Evolutionary conservation across 2,797 vertebrate species (phyloP).

Genomic region (Florisuga fusca): DNA sequence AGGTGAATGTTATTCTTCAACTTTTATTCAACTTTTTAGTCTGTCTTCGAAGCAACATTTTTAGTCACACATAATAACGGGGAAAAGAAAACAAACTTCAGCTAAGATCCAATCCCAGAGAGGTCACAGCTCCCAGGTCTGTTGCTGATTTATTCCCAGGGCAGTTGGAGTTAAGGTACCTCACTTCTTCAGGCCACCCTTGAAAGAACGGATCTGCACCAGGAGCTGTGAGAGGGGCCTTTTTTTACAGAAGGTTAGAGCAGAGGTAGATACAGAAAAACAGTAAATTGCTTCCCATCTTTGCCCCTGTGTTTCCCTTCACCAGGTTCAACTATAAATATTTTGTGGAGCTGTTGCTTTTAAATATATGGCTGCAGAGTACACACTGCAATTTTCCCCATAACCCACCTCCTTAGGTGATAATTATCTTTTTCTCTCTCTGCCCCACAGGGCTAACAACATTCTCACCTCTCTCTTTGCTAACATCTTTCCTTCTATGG

Average conservation of each 20-base stretch:
- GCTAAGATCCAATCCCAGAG: background rate
- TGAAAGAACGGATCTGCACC: background rate
- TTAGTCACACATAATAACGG: background rate
- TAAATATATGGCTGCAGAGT: background rate
- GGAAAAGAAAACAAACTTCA: background rate
- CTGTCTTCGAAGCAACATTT: background rate
- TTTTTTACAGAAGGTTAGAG: background rate
- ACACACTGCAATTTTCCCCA: background rate
- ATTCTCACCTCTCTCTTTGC: background rate
- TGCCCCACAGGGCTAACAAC: background rate
- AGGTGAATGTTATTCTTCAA: background rate
- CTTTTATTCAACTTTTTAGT: constrained; percentile 29
- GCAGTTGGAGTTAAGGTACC: background rate
- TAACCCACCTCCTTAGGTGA: background rate
- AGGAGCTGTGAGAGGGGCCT: background rate
- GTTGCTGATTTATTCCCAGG: background rate
- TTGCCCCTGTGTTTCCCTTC: background rate
- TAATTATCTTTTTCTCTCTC: background rate
- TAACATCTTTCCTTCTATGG: background rate
- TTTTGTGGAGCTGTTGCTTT: background rate
- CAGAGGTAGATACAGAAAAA: background rate
- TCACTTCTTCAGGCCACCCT: background rate
- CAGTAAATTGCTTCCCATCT: background rate
- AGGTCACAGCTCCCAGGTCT: background rate
- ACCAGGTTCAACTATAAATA: background rate